These are phyloP conservation scores for Ailurus styani DNA, from an alignment of 2,113 vertebrate genomes.

Conservation along the genomic window DNA sequence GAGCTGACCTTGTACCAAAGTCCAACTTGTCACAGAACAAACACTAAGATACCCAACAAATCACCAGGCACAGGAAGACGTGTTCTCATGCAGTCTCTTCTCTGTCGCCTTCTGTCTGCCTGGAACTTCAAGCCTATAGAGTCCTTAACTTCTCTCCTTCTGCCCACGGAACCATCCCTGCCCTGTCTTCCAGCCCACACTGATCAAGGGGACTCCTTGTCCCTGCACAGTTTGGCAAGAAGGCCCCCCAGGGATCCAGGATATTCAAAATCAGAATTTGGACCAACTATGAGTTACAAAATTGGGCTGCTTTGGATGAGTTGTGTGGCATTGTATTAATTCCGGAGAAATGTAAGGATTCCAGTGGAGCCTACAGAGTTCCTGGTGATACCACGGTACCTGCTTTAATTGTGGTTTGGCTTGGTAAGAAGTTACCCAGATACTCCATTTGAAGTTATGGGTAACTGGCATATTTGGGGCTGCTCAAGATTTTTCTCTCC, in stretches of 20 bases:
- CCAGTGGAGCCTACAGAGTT: not conserved
- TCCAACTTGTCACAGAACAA: constrained; percentile 87
- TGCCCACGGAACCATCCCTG: rapidly evolving
- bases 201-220: rapidly evolving
- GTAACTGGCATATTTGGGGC: not conserved
- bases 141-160: not conserved
- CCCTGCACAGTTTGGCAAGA: rapidly evolving
- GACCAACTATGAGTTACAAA: not conserved
- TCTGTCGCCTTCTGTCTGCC: constrained; percentile 41
- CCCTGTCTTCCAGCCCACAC: rapidly evolving
- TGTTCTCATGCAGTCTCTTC: constrained; percentile 62
- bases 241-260: not conserved
- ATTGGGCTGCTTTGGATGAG: not conserved
- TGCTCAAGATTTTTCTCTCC: not conserved
- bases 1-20: constrained; percentile 90
- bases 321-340: not conserved
- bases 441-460: not conserved
- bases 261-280: not conserved
- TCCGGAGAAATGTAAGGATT: not conserved
- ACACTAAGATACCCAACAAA: constrained; percentile 79
- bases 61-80: constrained; percentile 79
- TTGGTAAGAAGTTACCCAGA: not conserved
- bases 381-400: too few species aligned
- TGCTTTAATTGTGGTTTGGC: not conserved
- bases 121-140: constrained; percentile 39